phyloP scores from a whole-genome alignment of 2,797 vertebrate genomes.

The Kryptopterus vitreolus region DNA sequence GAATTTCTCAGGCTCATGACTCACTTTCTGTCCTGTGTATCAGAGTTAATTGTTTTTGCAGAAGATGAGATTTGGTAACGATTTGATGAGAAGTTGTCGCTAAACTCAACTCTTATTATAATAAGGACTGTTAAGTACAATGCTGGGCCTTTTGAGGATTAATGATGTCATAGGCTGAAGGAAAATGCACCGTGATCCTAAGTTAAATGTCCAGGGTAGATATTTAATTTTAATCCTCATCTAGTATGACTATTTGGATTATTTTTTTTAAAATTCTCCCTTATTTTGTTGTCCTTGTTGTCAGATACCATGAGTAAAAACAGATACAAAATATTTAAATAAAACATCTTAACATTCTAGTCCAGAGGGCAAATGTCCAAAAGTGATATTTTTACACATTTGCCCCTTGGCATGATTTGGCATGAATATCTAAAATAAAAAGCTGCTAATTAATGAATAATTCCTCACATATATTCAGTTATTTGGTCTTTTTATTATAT shows the following conservation, averaged over 20 bases:
- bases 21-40: neutral
- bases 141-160: neutral
- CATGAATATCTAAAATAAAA: neutral
- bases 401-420: neutral
- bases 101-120: neutral
- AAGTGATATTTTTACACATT: no score
- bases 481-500: neutral
- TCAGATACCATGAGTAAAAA: neutral
- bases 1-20: conserved; percentile 9
- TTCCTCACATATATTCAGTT: neutral
- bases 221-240: neutral
- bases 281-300: neutral
- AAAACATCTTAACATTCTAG: neutral
- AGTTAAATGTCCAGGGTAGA: neutral
- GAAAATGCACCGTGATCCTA: neutral
- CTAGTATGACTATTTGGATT: neutral
- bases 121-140: no score
- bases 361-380: neutral
- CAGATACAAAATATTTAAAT: neutral
- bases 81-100: neutral
- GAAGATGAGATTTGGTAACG: neutral
- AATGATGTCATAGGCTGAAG: neutral
- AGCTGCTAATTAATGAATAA: neutral
- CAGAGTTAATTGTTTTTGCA: neutral
- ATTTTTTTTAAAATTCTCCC: no score